Conservation (phyloP, 2,113 vertebrate genomes). For the Gobiocypris rarus region DNA sequence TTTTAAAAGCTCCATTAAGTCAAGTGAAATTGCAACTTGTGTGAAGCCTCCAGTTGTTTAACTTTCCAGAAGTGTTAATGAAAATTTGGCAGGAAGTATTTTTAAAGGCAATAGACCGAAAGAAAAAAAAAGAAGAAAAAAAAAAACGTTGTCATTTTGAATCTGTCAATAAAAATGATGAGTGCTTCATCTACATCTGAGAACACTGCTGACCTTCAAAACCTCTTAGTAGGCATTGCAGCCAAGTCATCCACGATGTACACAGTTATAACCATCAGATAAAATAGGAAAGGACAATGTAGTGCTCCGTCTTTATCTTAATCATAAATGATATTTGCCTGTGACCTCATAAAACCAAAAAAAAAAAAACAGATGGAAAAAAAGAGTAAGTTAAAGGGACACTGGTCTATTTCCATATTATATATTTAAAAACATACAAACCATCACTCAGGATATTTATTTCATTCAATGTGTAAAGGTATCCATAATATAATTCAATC, state of each 20-base stretch:
- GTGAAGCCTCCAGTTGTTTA: constrained; percentile 30
- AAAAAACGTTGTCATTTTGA: background rate
- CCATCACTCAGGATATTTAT: background rate
- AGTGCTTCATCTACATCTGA: constrained; percentile 8
- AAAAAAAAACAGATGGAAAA: background rate
- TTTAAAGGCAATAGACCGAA: background rate
- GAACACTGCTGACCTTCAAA: constrained; percentile 34
- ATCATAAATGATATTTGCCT: constrained; percentile 3
- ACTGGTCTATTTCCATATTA: background rate
- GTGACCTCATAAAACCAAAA: constrained; percentile 21
- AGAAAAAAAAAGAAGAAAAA: too few relatives aligned
- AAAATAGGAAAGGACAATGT: constrained; percentile 1
- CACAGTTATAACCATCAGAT: constrained; percentile 23
- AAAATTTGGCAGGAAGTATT: background rate
- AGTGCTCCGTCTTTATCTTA: background rate
- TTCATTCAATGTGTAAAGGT: background rate
- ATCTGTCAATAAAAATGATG: constrained; percentile 32
- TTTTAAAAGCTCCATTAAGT: constrained; percentile 54
- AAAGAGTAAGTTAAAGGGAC: background rate
- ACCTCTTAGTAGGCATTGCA: constrained; percentile 14
- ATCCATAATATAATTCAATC: background rate
- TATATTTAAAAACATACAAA: background rate
- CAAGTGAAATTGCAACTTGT: constrained; percentile 35
- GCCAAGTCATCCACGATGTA: constrained; percentile 9
- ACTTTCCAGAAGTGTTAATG: constrained; percentile 14